phyloP scores from a whole-genome alignment of 2,888 invertebrate species.

The Torymus auratus region DNA sequence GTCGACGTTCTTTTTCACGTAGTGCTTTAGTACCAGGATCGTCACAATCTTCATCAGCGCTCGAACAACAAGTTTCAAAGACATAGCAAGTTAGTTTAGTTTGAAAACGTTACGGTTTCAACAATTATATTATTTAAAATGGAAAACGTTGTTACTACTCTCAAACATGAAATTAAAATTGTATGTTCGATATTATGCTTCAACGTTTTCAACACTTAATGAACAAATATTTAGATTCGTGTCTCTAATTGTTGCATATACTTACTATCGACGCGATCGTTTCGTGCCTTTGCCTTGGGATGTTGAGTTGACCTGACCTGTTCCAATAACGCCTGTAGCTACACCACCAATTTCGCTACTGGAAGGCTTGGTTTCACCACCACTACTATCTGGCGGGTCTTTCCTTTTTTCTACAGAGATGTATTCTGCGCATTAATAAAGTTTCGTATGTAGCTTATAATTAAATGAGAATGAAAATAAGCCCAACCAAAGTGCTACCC shows the following conservation, averaged over 20 bases:
- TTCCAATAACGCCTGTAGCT: conserved; percentile 78
- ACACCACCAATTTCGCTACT: conserved; percentile 76
- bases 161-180: background rate
- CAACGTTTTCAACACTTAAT: conserved; percentile 20
- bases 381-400: conserved; percentile 86
- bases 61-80: conserved; percentile 83
- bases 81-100: conserved; percentile 73
- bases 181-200: too few species aligned
- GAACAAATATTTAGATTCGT: background rate
- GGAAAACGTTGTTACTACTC: conserved; percentile 1
- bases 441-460: conserved; percentile 48
- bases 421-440: conserved; percentile 74
- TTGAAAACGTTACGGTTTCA: conserved; percentile 19
- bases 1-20: conserved; percentile 95
- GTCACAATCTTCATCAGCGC: conserved; percentile 89
- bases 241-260: conserved; percentile 68
- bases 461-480: conserved; percentile 21
- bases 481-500: conserved; percentile 15
- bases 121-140: conserved; percentile 4
- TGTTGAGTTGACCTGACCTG: conserved; percentile 80
- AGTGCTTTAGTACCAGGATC: conserved; percentile 93
- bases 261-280: conserved; percentile 88
- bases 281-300: conserved; percentile 81
- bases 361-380: conserved; percentile 80
- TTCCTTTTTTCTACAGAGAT: conserved; percentile 84